Conservation (phyloP, 2,113 vertebrate species). For the Eclectus roratus region DNA sequence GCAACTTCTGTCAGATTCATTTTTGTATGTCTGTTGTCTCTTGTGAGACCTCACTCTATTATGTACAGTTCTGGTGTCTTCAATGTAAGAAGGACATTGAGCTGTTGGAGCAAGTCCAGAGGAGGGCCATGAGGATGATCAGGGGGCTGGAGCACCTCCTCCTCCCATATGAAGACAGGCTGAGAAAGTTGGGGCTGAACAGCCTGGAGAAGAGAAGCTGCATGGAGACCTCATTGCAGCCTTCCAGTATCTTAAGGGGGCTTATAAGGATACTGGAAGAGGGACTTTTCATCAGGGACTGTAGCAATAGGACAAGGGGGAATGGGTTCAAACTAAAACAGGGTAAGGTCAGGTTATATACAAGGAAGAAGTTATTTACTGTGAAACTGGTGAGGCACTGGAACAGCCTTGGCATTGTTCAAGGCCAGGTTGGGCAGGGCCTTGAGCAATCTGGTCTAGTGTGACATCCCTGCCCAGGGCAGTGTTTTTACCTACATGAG, state of each 20-base stretch:
- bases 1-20: neutral
- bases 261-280: neutral
- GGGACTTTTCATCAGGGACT: neutral
- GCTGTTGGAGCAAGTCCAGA: neutral
- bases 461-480: neutral
- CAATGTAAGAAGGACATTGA: neutral
- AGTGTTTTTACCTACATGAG: neutral
- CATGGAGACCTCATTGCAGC: neutral
- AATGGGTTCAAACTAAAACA: neutral
- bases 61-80: neutral
- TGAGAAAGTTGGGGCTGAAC: neutral
- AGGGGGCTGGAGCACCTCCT: neutral
- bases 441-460: neutral
- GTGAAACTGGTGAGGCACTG: neutral
- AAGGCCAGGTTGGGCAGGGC: neutral
- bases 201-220: neutral
- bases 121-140: neutral
- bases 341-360: neutral
- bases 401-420: neutral
- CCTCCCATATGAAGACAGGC: neutral
- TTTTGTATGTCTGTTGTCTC: neutral
- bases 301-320: neutral
- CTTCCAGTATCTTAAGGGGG: neutral
- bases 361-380: neutral
- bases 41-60: neutral